Percentiles rank a stretch among this genome's conserved stretches.
These are phyloP conservation scores for Eilema depressum DNA, from an alignment of 2,888 invertebrate species.

Conservation along the genomic window DNA sequence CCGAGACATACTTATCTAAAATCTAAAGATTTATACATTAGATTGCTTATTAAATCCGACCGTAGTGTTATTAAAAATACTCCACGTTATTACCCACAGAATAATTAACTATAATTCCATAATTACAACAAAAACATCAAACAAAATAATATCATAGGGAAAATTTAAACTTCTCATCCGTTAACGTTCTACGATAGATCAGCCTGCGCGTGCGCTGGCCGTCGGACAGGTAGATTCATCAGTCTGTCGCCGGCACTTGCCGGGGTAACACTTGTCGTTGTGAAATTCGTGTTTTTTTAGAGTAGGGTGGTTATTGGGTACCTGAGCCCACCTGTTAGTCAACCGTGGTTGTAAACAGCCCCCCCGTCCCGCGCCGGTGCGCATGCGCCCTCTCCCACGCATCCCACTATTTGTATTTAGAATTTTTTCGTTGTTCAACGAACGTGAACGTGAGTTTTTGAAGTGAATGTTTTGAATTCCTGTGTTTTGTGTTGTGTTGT, in stretches of 20 bases:
- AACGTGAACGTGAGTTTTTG: constrained; percentile 60
- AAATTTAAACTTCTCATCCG: constrained; percentile 51
- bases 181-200: constrained; percentile 38
- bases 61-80: neutral
- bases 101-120: constrained; percentile 1
- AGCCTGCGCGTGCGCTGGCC: constrained; percentile 44
- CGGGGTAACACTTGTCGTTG: constrained; percentile 59
- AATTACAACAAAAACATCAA: constrained; percentile 14
- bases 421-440: constrained; percentile 68
- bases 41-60: neutral
- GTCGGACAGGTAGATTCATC: constrained; percentile 52
- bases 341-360: constrained; percentile 34
- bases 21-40: neutral
- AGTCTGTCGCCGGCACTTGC: constrained; percentile 64
- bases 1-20: too few relatives aligned
- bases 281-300: constrained; percentile 29
- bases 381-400: constrained; percentile 66
- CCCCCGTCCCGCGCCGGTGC: constrained; percentile 44
- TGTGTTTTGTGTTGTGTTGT: constrained; percentile 64
- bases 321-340: constrained; percentile 48
- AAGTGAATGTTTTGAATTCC: constrained; percentile 50
- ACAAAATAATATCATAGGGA: constrained; percentile 32
- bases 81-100: neutral
- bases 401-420: constrained; percentile 67
- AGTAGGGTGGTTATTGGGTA: constrained; percentile 43